Conservation (phyloP, 37 sponge, comb jelly and placozoan species). For the Diacarnus erythraeanus region DNA sequence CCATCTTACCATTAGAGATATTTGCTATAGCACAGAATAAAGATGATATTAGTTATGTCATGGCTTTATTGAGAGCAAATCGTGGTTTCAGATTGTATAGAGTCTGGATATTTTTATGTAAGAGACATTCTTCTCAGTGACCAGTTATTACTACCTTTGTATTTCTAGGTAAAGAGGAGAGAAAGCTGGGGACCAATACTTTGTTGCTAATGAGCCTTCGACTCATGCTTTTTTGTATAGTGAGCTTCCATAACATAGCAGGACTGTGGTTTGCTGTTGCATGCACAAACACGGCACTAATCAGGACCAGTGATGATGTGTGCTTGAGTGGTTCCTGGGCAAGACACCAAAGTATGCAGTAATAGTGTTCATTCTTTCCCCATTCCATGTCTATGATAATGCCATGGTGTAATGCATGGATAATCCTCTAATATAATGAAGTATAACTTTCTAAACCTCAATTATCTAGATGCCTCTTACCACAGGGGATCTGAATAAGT, state of each 20-base stretch:
- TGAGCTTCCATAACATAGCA: conserved; percentile 50
- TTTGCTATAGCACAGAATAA: conserved; percentile 16
- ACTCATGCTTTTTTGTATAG: conserved; percentile 16
- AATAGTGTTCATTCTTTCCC: too few relatives aligned
- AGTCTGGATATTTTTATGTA: conserved; percentile 46
- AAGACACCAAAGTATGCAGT: conserved; percentile 15
- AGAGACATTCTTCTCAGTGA: conserved; percentile 1
- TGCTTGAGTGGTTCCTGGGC: conserved; percentile 49
- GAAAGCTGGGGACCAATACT: conserved; percentile 50
- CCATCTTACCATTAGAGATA: conserved; percentile 61
- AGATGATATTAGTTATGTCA: background rate
- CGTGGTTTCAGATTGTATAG: conserved; percentile 48
- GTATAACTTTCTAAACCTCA: background rate
- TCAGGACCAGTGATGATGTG: background rate
- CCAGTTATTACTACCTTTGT: background rate
- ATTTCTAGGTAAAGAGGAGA: conserved; percentile 26
- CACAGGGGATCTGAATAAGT: background rate
- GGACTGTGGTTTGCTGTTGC: conserved; percentile 55
- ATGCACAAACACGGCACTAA: conserved; percentile 33
- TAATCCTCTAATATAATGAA: too few relatives aligned
- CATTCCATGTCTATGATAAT: too few relatives aligned
- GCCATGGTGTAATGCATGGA: too few relatives aligned
- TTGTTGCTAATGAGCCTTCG: conserved; percentile 32
- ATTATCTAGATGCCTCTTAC: background rate
- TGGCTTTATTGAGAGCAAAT: conserved; percentile 50